Evolutionary conservation across 1,140 invertebrate species (phyloP).

Genomic region (Drosophila simulans): DNA sequence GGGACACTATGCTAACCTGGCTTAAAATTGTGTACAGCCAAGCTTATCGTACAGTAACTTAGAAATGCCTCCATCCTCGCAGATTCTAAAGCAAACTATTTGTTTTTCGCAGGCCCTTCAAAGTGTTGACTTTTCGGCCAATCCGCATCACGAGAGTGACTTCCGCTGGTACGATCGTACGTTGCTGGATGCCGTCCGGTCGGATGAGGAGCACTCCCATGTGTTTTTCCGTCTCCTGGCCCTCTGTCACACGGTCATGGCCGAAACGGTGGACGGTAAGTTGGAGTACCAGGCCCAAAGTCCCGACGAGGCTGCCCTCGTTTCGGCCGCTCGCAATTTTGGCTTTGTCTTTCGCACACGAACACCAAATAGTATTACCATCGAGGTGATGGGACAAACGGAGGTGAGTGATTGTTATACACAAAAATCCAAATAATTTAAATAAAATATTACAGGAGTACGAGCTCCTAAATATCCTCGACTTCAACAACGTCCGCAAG

Average conservation of each 20-base stretch:
- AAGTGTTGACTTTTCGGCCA: conserved; percentile 96
- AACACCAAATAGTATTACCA: conserved; percentile 96
- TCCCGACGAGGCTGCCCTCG: conserved; percentile 98
- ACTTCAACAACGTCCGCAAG: conserved; percentile 99
- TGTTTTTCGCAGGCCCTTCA: conserved; percentile 87
- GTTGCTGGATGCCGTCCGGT: conserved; percentile 93
- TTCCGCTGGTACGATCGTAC: conserved; percentile 97
- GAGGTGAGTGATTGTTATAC: conserved; percentile 86
- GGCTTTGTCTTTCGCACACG: conserved; percentile 98
- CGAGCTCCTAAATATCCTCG: conserved; percentile 98
- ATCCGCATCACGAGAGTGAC: conserved; percentile 94
- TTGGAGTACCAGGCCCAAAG: conserved; percentile 93
- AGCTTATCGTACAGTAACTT: conserved; percentile 23
- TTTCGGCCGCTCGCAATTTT: conserved; percentile 98
- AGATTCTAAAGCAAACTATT: neutral
- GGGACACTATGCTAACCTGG: neutral
- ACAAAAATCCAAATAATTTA: neutral
- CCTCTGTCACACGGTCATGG: conserved; percentile 99
- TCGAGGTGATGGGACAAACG: conserved; percentile 93
- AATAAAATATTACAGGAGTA: conserved; percentile 86
- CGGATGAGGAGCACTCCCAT: conserved; percentile 90
- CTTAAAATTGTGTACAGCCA: conserved; percentile 28
- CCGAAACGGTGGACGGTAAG: conserved; percentile 93
- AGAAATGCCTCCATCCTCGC: neutral
- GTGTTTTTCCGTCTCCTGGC: conserved; percentile 96